Evolutionary conservation across 2,113 vertebrate species (phyloP), one percentile per base, ranked within the genome.

Genomic region (Gallinago media): DNA sequence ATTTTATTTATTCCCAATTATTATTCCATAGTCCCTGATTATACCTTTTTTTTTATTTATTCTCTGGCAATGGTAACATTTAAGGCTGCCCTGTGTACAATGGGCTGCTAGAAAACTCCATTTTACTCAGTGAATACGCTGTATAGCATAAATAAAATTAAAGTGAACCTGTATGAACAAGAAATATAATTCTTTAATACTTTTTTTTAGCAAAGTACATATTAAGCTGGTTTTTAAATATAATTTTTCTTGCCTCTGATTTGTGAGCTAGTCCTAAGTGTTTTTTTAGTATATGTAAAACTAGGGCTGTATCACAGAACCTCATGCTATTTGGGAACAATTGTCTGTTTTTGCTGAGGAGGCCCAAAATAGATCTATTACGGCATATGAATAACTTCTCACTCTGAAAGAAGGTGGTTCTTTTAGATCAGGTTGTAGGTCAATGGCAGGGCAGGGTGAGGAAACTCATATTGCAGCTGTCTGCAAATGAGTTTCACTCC

Each of bases 341-440:
- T 94, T 96, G 88, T 80, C 91, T 85, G 86, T 56, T 96, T 96
- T 96, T 97, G 92, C 95, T 92, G 89, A 96, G 94, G 80, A 97
- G 58, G 58, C 81, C 94, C 72, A 73, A 96, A 97, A 93, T 72
- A 92, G 93, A 97, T 92, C 94, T 97, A 96, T 97, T 98, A 95
- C 36, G 8, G 94, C 80, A 92, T 97, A 96, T 97, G 91, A 97
- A 92, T 97, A 97, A 98, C 96, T 98, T 97, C 94, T 97, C 89
- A 88, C 92, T 96, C 84, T 94, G 96, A 96, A 96, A 97, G 92
- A 97, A 96, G 97, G 86, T 96, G 88, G 85, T 89, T 97, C 92
- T 97, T 98, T 98, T 88, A 96, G 92, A 94, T 97, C 94, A 94
- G 97, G 96, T 97, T 96, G 96, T 92, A 98, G 97, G 97, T 97